phyloP scores from a whole-genome alignment of 64 coral and sea anemone species.

The Orbicella faveolata region DNA sequence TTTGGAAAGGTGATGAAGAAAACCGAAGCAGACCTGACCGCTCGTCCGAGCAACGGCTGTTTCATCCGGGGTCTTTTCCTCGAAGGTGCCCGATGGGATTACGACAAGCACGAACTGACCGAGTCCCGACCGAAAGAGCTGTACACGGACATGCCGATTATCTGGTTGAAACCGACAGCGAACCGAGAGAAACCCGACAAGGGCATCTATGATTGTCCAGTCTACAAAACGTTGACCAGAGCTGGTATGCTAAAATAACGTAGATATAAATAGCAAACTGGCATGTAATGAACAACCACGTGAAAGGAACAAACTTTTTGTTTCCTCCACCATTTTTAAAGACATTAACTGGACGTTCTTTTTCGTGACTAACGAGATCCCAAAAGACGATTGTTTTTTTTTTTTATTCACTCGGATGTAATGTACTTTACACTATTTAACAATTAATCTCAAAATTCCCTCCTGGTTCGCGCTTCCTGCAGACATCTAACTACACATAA shows the following conservation, averaged over 20 bases:
- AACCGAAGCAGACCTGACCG: constrained; percentile 66
- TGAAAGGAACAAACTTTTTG: background rate
- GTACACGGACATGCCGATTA: constrained; percentile 97
- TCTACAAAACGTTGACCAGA: constrained; percentile 96
- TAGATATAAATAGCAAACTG: background rate
- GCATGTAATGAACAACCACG: background rate
- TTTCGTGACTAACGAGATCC: no score
- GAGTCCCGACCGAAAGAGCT: constrained; percentile 96
- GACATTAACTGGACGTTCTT: no score
- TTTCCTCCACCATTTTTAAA: background rate
- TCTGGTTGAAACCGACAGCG: constrained; percentile 94
- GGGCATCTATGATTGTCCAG: constrained; percentile 97
- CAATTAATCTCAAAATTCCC: no score
- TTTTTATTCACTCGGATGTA: no score
- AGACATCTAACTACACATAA: no score
- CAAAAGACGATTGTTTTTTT: no score
- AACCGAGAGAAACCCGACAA: constrained; percentile 92
- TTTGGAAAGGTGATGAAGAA: constrained; percentile 71
- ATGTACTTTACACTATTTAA: no score
- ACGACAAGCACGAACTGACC: constrained; percentile 69
- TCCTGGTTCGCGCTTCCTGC: no score
- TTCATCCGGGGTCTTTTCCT: constrained; percentile 98
- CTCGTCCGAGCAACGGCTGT: constrained; percentile 88
- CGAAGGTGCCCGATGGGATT: constrained; percentile 92
- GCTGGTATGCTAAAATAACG: constrained; percentile 59